phyloP scores from a whole-genome alignment of 2,888 invertebrate genomes.

The Pycnomerus fuliginosus region DNA sequence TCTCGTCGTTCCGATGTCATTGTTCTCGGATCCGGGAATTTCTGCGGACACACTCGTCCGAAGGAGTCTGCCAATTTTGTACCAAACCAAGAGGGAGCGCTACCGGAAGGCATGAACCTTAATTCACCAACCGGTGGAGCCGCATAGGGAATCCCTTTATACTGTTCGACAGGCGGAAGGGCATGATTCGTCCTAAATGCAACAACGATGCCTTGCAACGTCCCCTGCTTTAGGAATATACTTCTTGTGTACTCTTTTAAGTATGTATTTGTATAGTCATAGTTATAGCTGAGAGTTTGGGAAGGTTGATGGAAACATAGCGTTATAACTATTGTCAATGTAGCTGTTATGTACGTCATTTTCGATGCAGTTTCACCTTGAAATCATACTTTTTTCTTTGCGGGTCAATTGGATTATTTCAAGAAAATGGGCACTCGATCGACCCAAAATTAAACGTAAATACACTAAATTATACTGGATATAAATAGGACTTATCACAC shows the following conservation, averaged over 20 bases:
- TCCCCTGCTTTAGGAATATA: conserved; percentile 64
- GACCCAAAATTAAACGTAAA: too few species aligned
- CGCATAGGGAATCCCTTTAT: conserved; percentile 79
- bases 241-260: conserved; percentile 31
- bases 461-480: too few species aligned
- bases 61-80: conserved; percentile 62
- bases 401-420: too few species aligned
- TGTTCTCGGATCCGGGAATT: conserved; percentile 66
- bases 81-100: conserved; percentile 78
- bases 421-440: too few species aligned
- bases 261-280: conserved; percentile 14
- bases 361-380: too few species aligned
- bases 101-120: conserved; percentile 61
- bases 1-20: conserved; percentile 67
- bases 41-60: conserved; percentile 85
- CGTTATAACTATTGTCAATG: conserved; percentile 12
- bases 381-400: too few species aligned
- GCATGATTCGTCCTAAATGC: conserved; percentile 50
- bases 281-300: neutral
- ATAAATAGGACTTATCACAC: too few species aligned
- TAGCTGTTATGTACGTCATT: conserved; percentile 18
- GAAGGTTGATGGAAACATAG: conserved; percentile 4
- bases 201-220: conserved; percentile 66
- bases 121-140: conserved; percentile 72
- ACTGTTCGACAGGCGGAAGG: conserved; percentile 63